phyloP scores from a whole-genome alignment of 2,888 invertebrate species.

The Noctua fimbriata region DNA sequence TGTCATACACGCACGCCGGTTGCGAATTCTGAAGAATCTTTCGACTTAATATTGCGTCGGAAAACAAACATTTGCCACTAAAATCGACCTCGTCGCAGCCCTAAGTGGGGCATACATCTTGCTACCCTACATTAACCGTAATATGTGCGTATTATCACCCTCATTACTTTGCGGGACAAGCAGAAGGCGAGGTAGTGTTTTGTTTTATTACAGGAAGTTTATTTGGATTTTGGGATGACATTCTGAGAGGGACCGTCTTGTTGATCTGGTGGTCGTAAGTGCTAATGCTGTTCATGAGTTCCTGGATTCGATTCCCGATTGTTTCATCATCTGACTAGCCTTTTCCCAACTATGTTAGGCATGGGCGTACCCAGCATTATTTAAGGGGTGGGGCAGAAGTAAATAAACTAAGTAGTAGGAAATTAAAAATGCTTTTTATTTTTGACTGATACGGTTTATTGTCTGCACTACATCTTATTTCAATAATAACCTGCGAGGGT shows the following conservation, averaged over 20 bases:
- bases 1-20: too few relatives aligned
- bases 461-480: too few relatives aligned
- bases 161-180: constrained; percentile 31
- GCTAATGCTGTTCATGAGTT: neutral
- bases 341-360: too few relatives aligned
- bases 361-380: too few relatives aligned
- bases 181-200: constrained; percentile 1
- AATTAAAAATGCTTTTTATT: too few relatives aligned
- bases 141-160: constrained; percentile 46
- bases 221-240: neutral
- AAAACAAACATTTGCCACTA: constrained; percentile 10
- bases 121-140: constrained; percentile 35
- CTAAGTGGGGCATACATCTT: constrained; percentile 44
- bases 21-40: too few relatives aligned
- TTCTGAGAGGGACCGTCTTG: neutral
- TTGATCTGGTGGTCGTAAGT: neutral
- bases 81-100: neutral
- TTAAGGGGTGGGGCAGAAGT: too few relatives aligned
- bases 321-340: too few relatives aligned
- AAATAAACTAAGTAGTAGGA: too few relatives aligned
- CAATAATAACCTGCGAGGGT: too few relatives aligned
- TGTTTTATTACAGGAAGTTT: constrained; percentile 2
- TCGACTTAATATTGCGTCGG: constrained; percentile 6
- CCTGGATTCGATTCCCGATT: neutral
- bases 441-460: too few relatives aligned